These are phyloP conservation scores for Abscondita cerata DNA, from an alignment of 2,888 invertebrate genomes.

Conservation along the genomic window DNA sequence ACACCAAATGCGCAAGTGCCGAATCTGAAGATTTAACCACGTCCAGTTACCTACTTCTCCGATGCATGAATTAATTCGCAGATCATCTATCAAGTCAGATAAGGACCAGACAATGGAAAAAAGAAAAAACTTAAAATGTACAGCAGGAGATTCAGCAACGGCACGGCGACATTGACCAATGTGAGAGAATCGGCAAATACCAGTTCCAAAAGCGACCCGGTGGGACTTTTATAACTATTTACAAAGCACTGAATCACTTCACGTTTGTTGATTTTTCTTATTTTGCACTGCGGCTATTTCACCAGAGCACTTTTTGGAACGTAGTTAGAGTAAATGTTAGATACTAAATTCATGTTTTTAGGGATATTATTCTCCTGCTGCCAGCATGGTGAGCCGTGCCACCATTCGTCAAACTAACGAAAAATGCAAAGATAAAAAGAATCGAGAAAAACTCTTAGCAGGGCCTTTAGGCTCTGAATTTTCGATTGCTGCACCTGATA, in stretches of 20 bases:
- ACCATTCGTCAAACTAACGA: slow-evolving; percentile 69
- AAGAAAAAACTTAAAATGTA: slow-evolving; percentile 29
- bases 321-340: slow-evolving; percentile 21
- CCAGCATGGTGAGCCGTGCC: slow-evolving; percentile 71
- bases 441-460: slow-evolving; percentile 73
- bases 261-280: not conserved
- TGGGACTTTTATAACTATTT: slow-evolving; percentile 45
- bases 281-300: slow-evolving; percentile 27
- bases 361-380: slow-evolving; percentile 77
- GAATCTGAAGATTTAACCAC: slow-evolving; percentile 48
- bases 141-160: slow-evolving; percentile 59
- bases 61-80: slow-evolving; percentile 52
- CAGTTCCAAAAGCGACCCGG: slow-evolving; percentile 58
- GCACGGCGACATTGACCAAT: slow-evolving; percentile 68
- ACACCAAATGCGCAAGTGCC: slow-evolving; percentile 39
- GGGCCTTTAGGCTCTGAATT: slow-evolving; percentile 73
- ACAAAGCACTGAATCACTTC: slow-evolving; percentile 17
- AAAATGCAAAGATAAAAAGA: slow-evolving; percentile 80
- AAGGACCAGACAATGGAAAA: slow-evolving; percentile 53
- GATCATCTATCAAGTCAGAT: slow-evolving; percentile 56
- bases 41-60: slow-evolving; percentile 51
- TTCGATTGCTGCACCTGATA: slow-evolving; percentile 74
- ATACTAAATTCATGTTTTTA: slow-evolving; percentile 52
- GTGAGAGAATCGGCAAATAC: slow-evolving; percentile 59
- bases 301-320: slow-evolving; percentile 52